A percentile compares a stretch with the other conserved stretches of the same genome.
phyloP scores from a whole-genome alignment of 2,113 vertebrate genomes.

The Onychostruthus taczanowskii region DNA sequence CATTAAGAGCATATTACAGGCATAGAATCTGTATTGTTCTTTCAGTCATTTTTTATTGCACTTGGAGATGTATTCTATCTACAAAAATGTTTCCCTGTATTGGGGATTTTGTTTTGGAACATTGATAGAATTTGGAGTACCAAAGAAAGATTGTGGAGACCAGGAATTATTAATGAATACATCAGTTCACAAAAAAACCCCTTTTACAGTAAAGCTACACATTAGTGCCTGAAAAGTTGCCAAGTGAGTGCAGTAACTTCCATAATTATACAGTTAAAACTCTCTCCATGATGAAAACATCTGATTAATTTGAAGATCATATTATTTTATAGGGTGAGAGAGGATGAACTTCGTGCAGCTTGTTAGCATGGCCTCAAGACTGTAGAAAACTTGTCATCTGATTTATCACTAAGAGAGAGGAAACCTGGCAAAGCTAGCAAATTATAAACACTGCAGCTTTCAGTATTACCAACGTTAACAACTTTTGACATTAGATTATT shows the following conservation, averaged over 20 bases:
- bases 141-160: background rate
- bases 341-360: background rate
- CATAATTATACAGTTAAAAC: background rate
- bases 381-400: background rate
- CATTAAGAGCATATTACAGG: background rate
- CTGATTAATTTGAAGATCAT: constrained; percentile 8
- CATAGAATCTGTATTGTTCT: background rate
- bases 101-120: background rate
- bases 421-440: background rate
- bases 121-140: background rate
- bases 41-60: background rate
- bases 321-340: background rate
- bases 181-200: background rate
- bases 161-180: background rate
- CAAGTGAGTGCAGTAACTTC: constrained; percentile 1
- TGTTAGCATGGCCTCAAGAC: background rate
- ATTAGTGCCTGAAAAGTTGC: background rate
- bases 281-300: background rate
- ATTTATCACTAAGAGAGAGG: background rate
- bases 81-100: background rate
- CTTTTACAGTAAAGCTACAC: background rate
- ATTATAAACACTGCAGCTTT: background rate
- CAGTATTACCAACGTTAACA: background rate
- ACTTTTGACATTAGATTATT: background rate
- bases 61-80: background rate